phyloP scores from a whole-genome alignment of 2,888 invertebrate genomes.

The Seladonia tumulorum region DNA sequence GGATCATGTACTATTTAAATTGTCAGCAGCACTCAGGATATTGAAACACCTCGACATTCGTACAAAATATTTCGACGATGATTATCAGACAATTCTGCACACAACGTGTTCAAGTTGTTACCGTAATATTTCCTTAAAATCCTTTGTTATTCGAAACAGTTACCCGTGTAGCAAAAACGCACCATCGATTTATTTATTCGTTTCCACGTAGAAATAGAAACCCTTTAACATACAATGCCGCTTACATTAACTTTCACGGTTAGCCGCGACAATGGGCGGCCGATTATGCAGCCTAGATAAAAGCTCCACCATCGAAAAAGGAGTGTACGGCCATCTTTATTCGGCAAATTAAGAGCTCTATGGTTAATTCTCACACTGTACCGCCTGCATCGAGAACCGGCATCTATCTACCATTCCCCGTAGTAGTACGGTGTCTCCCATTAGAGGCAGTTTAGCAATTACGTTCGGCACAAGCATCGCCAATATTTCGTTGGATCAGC shows the following conservation, averaged over 20 bases:
- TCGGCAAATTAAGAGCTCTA: not conserved
- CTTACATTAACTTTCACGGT: conserved; percentile 3
- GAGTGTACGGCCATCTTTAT: not conserved
- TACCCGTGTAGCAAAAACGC: not conserved
- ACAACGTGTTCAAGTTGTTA: no score
- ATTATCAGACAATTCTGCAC: not conserved
- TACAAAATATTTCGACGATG: not conserved
- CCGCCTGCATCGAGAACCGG: not conserved
- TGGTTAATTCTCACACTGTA: not conserved
- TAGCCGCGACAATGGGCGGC: not conserved
- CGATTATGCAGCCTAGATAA: not conserved
- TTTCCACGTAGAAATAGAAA: not conserved
- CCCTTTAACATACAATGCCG: conserved; percentile 9
- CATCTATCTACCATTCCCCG: not conserved
- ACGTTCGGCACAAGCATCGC: not conserved
- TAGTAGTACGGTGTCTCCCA: not conserved
- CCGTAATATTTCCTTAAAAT: not conserved
- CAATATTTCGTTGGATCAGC: conserved; percentile 19
- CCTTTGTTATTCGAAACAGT: not conserved
- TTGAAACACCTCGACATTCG: not conserved
- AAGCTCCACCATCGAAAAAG: not conserved
- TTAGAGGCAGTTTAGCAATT: not conserved
- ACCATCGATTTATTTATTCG: not conserved
- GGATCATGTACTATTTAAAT: not conserved
- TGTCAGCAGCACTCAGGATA: not conserved